phyloP scores from a whole-genome alignment of 2,113 vertebrate species.

The Ornithorhynchus anatinus region DNA sequence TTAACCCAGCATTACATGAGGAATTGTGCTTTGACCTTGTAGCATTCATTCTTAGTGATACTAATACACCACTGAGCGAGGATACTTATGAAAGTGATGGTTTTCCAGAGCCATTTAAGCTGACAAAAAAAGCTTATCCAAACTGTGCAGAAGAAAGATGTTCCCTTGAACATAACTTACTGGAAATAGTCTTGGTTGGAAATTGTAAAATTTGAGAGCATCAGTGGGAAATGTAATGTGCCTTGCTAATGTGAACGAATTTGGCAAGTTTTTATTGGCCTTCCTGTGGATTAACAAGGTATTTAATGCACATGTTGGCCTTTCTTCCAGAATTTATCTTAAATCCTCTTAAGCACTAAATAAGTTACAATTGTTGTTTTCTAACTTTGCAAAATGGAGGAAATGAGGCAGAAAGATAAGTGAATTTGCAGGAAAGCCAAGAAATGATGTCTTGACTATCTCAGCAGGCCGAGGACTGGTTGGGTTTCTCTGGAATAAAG shows the following conservation, averaged over 20 bases:
- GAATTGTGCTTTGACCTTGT: constrained; percentile 14
- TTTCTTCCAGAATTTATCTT: background rate
- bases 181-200: background rate
- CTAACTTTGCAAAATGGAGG: no score
- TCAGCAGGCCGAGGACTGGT: background rate
- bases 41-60: background rate
- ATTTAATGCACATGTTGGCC: background rate
- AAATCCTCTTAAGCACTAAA: background rate
- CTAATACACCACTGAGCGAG: background rate
- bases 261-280: background rate
- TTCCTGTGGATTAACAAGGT: background rate
- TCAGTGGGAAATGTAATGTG: background rate
- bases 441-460: background rate
- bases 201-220: background rate
- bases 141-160: background rate
- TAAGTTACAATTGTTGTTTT: background rate
- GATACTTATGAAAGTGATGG: background rate
- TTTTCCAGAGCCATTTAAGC: background rate
- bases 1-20: constrained; percentile 3
- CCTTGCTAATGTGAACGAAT: background rate
- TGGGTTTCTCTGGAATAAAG: background rate
- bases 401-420: background rate
- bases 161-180: background rate
- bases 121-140: no score
- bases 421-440: background rate